These are phyloP conservation scores for Cylindroiulus punctatus DNA, from an alignment of 2,888 invertebrate genomes.

Conservation along the genomic window DNA sequence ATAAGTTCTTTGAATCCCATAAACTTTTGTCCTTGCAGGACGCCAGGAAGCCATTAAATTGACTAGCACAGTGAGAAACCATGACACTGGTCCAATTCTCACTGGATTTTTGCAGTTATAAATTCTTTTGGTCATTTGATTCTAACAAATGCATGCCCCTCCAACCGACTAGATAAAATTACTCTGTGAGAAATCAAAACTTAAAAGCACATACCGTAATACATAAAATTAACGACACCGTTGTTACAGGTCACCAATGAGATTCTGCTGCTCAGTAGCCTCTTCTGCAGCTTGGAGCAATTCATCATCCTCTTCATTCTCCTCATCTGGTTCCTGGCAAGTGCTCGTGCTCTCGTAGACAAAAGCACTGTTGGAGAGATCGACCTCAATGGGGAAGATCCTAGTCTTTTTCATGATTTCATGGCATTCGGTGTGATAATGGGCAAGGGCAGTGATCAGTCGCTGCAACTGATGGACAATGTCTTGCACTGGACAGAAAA, in stretches of 20 bases:
- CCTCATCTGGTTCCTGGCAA: constrained; percentile 62
- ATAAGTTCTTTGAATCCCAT: no score
- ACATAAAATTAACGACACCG: not conserved
- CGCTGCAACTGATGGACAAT: constrained; percentile 79
- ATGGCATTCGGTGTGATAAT: constrained; percentile 79
- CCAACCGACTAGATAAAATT: no score
- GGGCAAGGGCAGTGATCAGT: constrained; percentile 84
- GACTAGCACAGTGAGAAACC: no score
- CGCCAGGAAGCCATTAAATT: no score
- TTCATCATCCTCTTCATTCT: constrained; percentile 60
- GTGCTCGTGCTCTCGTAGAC: constrained; percentile 72
- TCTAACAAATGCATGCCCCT: no score
- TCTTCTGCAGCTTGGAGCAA: constrained; percentile 60
- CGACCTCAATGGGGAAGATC: constrained; percentile 96
- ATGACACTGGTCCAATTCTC: no score
- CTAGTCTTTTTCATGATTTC: constrained; percentile 78
- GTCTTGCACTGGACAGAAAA: constrained; percentile 77
- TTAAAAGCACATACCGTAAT: no score
- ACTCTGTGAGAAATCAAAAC: no score
- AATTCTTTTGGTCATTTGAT: no score
- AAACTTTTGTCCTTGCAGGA: no score
- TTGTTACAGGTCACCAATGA: constrained; percentile 53
- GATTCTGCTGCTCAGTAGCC: constrained; percentile 58
- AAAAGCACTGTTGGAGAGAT: constrained; percentile 90
- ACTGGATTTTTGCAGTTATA: no score